Base-by-base conservation (phyloP, 53 echinoderm and acorn worm species). In the Astropecten irregularis region DNA sequence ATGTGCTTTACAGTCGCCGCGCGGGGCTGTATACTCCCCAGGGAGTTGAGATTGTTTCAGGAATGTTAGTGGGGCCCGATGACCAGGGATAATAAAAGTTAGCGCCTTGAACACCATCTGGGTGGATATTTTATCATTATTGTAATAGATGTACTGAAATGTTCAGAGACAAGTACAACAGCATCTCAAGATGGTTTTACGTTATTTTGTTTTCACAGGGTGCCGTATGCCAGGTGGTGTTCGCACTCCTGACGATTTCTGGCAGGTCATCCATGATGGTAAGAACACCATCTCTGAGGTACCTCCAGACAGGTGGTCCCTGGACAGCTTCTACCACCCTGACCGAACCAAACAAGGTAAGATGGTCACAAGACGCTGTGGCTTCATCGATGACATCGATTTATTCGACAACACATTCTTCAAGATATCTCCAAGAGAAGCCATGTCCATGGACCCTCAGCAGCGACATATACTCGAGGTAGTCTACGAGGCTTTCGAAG, bases 381-480 rank as follows among this genome's bases (percentile, higher is more conserved):
- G 47, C 47, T 46, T 46, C 47, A 46, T 46, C 47, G 47, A 46
- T 9, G 47, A 14, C 47, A 46, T 46, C 8, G 47, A n/a, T n/a
- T n/a, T n/a, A n/a, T n/a, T n/a, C n/a, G n/a, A n/a, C n/a, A n/a
- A n/a, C n/a, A n/a, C n/a, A 0, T 93, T 93, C 82, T 93, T 93
- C 84, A 93, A 93, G 81, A 91, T 93, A 22, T 91, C 93, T 10
- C 95, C 92, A 5, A 38, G 92, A 40, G 95, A 95, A 69, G 95
- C 95, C 1, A 87, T 82, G 2, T 87, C 89, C 13, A 71, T 95
- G 79, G 95, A 95, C 64, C 95, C 95, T 1, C 95, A 95, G 64
- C 92, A 92, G 54, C 83, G 95, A 16, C 90, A 84, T 51, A 82
- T 95, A 2, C 87, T 95, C 1, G 95, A 95, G 76, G 95, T 95